Base-by-base conservation (phyloP, 1,140 invertebrate genomes). In the Gyrodactylus salaris region DNA sequence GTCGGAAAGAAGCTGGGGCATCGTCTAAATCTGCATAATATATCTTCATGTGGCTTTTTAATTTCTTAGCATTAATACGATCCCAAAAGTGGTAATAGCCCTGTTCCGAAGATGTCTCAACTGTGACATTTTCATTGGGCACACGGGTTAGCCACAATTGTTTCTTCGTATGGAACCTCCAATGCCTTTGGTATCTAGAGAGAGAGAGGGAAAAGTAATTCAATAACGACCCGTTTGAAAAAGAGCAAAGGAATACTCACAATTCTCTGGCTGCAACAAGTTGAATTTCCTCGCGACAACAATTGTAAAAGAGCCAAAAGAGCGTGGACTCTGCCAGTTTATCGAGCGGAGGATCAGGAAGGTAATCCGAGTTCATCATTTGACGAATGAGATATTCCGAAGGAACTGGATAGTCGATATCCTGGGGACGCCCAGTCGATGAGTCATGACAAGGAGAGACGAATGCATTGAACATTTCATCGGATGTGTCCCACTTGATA, bases 321-420 rank as follows among this genome's bases (percentile, higher is more conserved):
- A 73, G 26, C 19, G 72, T 73, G 19, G 23, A 22, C 20, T 68
- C 34, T 7, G 34, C n/a, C 20, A 73, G 26, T 21, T 73, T 68
- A 24, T 73, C 72, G 7, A 26, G 25, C 20, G 26, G 26, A 16
- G 72, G 72, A 68, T 68, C 34, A 1, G 72, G 21, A 7, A 73
- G 23, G 1, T 73, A 25, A 68, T 73, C 72, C 7, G 23, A 7
- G 16, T 20, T 16, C 23, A 73, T 73, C 27, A 22, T 16, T 20
- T 69, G 34, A 69, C 26, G 34, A 1, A 73, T 69, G 1, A 21
- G 72, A 69, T 73, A 73, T 25, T 73, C 72, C 21, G 23, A 23
- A 20, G 72, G 72, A 23, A 73, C 72, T 22, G 72, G 72, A 54
- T 73, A 73, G 26, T 73, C 72, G 19, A 73, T 73, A 69, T 73